Conservation (phyloP, 1,140 invertebrate species). For the Brachionus paranguensis region DNA sequence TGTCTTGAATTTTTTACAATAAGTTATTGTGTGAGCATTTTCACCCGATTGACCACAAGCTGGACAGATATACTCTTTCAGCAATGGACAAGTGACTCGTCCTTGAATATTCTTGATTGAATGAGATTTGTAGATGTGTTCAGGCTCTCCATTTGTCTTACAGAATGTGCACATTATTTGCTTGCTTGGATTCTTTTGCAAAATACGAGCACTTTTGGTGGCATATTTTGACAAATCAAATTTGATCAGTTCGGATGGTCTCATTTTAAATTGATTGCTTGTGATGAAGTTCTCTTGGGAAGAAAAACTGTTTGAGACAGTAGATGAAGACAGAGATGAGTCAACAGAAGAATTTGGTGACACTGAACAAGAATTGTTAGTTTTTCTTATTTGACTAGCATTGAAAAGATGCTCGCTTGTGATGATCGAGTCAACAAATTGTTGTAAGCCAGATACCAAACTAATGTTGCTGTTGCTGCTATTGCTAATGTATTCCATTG, state of each 20-base stretch:
- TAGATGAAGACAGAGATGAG: background rate
- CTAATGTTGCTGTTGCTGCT: background rate
- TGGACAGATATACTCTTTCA: conserved; percentile 66
- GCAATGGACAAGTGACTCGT: conserved; percentile 64
- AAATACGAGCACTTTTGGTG: background rate
- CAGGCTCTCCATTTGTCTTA: conserved; percentile 66
- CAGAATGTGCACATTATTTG: conserved; percentile 63
- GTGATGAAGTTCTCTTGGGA: too few species aligned
- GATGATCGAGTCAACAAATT: background rate
- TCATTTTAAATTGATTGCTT: background rate
- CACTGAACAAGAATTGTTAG: background rate
- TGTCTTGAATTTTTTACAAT: conserved; percentile 62
- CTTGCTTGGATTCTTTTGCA: background rate
- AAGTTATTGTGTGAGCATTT: conserved; percentile 41
- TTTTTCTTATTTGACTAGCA: background rate
- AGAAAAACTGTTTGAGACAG: too few species aligned
- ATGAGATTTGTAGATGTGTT: conserved; percentile 62
- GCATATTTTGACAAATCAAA: background rate
- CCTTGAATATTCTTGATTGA: conserved; percentile 63
- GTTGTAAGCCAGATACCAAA: background rate
- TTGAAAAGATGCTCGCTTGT: background rate
- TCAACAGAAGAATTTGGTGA: background rate
- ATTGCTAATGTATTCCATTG: background rate
- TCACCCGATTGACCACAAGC: conserved; percentile 43
- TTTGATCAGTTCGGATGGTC: background rate